Conservation (phyloP, 2,113 vertebrate genomes). For the Python bivittatus region DNA sequence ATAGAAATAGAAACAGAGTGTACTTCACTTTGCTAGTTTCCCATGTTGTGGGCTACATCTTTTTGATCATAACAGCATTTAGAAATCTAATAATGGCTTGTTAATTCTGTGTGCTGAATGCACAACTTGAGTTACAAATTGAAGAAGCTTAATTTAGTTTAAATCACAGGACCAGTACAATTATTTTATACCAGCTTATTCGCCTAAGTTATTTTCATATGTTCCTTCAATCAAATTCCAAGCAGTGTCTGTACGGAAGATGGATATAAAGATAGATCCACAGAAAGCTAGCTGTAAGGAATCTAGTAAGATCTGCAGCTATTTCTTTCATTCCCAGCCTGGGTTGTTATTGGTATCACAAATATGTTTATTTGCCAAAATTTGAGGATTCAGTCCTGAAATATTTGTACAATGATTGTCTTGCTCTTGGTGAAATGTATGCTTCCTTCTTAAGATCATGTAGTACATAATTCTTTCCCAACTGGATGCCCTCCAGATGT, state of each 20-base stretch:
- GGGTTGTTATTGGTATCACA: not conserved
- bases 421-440: not conserved
- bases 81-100: not conserved
- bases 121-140: not conserved
- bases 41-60: too few species aligned
- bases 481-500: not conserved
- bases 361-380: not conserved
- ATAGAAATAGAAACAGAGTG: not conserved
- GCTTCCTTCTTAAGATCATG: not conserved
- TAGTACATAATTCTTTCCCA: not conserved
- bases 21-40: not conserved
- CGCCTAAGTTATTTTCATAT: not conserved
- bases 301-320: not conserved
- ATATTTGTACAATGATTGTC: not conserved
- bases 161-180: not conserved
- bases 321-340: not conserved
- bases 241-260: not conserved
- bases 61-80: not conserved
- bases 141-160: not conserved
- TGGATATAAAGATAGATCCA: not conserved
- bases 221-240: not conserved
- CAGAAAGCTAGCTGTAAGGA: not conserved
- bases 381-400: not conserved
- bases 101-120: not conserved
- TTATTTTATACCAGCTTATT: not conserved